Percentiles rank a stretch among this genome's conserved stretches.
phyloP scores from a whole-genome alignment of 2,888 invertebrate genomes.

The Caradrina kadenii region DNA sequence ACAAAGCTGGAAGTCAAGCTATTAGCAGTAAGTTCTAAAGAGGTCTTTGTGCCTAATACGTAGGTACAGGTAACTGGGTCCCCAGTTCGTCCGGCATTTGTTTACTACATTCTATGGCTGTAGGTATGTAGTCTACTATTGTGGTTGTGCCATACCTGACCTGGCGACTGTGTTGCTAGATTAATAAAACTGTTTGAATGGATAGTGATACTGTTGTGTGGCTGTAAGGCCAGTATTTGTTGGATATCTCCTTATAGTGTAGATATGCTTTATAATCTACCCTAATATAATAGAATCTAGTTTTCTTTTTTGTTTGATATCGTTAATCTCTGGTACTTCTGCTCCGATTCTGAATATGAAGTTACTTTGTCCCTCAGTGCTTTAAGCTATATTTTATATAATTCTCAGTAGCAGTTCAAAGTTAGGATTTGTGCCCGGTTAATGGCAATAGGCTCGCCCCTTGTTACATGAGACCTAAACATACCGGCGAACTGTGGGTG shows the following conservation, averaged over 20 bases:
- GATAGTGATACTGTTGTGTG: conserved; percentile 16
- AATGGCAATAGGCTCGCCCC: too few species aligned
- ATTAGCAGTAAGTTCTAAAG: not conserved
- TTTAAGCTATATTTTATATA: too few species aligned
- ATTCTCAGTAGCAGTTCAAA: too few species aligned
- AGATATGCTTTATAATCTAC: not conserved
- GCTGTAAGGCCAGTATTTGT: not conserved
- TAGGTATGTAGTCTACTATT: conserved; percentile 13
- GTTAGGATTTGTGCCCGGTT: too few species aligned
- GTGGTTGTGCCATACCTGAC: conserved; percentile 35
- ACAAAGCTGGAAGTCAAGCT: conserved; percentile 10
- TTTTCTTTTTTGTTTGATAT: too few species aligned
- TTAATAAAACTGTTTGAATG: conserved; percentile 22
- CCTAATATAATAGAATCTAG: too few species aligned
- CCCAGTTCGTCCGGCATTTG: conserved; percentile 18
- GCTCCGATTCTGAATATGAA: too few species aligned
- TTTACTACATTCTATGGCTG: conserved; percentile 10
- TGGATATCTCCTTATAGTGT: not conserved
- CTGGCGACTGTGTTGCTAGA: conserved; percentile 19
- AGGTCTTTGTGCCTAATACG: conserved; percentile 22
- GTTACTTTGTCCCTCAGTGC: too few species aligned
- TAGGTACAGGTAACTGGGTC: conserved; percentile 15
- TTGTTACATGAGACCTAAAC: too few species aligned
- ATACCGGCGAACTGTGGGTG: too few species aligned
- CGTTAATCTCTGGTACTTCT: too few species aligned